Conservation (phyloP, 2,888 invertebrate genomes). For the Ormyrus pomaceus region DNA sequence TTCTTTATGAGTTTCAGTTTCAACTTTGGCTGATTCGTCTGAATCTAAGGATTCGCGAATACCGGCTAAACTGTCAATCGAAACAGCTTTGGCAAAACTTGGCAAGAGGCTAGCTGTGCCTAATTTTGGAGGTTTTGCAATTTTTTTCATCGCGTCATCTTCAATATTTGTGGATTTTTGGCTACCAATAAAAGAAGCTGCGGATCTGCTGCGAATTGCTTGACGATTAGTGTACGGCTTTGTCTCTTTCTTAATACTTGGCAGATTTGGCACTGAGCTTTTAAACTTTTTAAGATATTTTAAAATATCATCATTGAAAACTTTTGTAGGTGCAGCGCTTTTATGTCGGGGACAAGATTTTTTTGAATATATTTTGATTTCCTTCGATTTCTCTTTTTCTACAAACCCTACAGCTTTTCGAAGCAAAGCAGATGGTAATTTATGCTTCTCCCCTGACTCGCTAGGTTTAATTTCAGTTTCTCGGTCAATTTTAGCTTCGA, state of each 20-base stretch:
- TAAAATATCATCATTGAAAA: conserved; percentile 59
- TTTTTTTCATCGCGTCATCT: neutral
- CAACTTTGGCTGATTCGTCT: neutral
- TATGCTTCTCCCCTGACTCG: neutral
- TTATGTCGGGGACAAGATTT: conserved; percentile 58
- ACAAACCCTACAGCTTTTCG: conserved; percentile 4
- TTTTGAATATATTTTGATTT: conserved; percentile 51
- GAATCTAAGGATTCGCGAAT: conserved; percentile 47
- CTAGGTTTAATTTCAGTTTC: neutral
- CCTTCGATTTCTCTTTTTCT: neutral
- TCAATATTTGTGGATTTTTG: too few species aligned
- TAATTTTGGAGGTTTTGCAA: conserved; percentile 54
- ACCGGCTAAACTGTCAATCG: conserved; percentile 49
- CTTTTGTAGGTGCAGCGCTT: conserved; percentile 46
- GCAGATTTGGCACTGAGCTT: conserved; percentile 18
- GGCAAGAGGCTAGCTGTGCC: conserved; percentile 52
- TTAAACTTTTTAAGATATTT: conserved; percentile 46
- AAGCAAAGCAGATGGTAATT: neutral
- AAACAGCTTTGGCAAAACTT: conserved; percentile 55
- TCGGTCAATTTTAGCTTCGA: neutral
- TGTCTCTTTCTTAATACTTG: conserved; percentile 28
- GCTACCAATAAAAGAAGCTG: neutral
- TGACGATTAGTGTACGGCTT: neutral
- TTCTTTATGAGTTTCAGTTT: neutral
- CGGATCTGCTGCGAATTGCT: neutral